Base-by-base conservation (phyloP, 2,888 invertebrate species). In the Atethmia centrago region DNA sequence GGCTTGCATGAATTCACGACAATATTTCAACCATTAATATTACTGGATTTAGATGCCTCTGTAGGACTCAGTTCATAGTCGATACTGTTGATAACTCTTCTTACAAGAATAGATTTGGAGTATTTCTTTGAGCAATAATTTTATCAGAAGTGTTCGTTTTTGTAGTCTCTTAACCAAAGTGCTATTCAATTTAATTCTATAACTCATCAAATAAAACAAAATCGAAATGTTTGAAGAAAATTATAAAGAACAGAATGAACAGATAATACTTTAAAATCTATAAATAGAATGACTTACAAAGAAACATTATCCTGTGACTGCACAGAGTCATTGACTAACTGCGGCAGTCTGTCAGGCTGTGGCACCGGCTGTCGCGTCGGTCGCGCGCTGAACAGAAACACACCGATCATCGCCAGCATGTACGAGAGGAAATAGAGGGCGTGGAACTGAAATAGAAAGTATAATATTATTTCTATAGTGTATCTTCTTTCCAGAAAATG, bases 351-450 rank as follows among this genome's bases (percentile, higher is more conserved):
- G 21, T 88, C 90, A 14, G 85, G 87, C 53, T 89, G 84, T 94
- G 96, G 56, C 69, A 96, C 95, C 1, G 97, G 86, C 31, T 89
- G 96, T 19, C 97, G 96, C 64, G 97, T 96, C 85, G 97, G 97
- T 73, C 98, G 97, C 4, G 97, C 96, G 71, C 94, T 92, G 91
- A 96, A 96, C 76, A 96, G 89, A 79, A 96, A 95, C 80, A 98
- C 97, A 28, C 98, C 98, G 56, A 97, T 96, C 96, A 98, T 97
- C 62, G 98, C 98, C 87, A 98, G 94, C 67, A 97, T 93, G 92
- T 98, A 98, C 21, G 98, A 98, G 78, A 98, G 94, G 93, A 98
- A 98, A 94, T 98, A 98, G 74, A 98, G 96, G 40, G 97, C 97
- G 93, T 98, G 98, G 94, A 98, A 98, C 98, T 98, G 96, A 4